A percentile compares a stretch with the other conserved stretches of the same genome.
phyloP scores from a whole-genome alignment of 2,888 invertebrate species.

The Lottia gigantea region DNA sequence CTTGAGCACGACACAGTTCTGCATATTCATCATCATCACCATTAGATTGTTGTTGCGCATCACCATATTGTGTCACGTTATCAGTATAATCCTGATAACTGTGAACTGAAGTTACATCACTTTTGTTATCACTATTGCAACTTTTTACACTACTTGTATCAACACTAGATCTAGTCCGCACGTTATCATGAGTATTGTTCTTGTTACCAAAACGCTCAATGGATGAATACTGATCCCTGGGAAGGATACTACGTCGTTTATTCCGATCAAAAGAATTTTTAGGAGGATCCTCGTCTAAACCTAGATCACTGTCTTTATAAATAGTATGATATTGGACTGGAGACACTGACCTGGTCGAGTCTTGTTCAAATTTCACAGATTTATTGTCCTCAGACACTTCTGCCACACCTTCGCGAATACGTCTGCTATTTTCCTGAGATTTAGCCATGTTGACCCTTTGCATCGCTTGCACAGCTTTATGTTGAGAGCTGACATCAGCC shows the following conservation, averaged over 20 bases:
- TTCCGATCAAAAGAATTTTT: background rate
- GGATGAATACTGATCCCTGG: constrained; percentile 2
- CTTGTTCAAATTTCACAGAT: constrained; percentile 9
- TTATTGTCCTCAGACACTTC: constrained; percentile 29
- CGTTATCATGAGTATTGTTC: background rate
- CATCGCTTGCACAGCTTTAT: constrained; percentile 51
- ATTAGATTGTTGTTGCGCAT: background rate
- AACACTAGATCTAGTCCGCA: background rate
- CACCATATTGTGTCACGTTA: background rate
- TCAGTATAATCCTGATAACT: background rate
- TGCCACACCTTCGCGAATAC: constrained; percentile 29
- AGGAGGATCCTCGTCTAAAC: background rate
- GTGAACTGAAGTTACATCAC: background rate
- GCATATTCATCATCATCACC: background rate
- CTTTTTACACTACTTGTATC: background rate
- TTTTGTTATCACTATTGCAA: background rate
- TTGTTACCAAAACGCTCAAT: background rate
- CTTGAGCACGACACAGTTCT: background rate
- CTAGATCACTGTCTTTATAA: background rate
- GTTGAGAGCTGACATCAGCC: constrained; percentile 52
- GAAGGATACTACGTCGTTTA: background rate
- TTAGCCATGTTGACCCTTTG: constrained; percentile 49
- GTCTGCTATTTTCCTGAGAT: constrained; percentile 40
- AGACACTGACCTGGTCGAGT: background rate
- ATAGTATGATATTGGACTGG: constrained; percentile 1